These are phyloP conservation scores for Plestiodon gilberti DNA, from an alignment of 2,113 vertebrate species.

Conservation along the genomic window DNA sequence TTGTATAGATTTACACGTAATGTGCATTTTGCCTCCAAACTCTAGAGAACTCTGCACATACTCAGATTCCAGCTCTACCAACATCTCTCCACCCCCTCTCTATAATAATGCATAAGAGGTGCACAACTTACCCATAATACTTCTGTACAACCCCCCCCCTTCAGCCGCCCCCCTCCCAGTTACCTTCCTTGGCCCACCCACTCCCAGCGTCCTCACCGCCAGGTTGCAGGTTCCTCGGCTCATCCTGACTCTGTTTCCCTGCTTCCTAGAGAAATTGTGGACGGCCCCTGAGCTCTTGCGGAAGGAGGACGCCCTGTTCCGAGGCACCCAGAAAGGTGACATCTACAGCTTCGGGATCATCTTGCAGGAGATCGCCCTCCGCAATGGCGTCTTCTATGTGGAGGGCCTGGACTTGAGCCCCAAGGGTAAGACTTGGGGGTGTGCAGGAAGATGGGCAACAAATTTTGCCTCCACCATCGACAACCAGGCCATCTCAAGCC, in stretches of 20 bases:
- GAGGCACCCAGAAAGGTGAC: slow-evolving; percentile 87
- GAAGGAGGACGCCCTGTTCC: slow-evolving; percentile 58
- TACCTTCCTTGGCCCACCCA: neutral
- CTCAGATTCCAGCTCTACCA: too few relatives aligned
- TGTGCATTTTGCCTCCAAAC: too few relatives aligned
- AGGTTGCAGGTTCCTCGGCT: too few relatives aligned
- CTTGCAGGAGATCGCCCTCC: slow-evolving; percentile 90
- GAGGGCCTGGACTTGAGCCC: slow-evolving; percentile 84
- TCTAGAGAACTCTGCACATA: too few relatives aligned
- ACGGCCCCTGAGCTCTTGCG: slow-evolving; percentile 87
- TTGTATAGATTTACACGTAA: too few relatives aligned
- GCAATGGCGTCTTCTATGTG: slow-evolving; percentile 85
- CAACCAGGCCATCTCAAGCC: neutral
- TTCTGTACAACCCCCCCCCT: neutral
- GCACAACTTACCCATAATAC: neutral
- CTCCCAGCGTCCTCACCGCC: too few relatives aligned
- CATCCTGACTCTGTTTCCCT: neutral
- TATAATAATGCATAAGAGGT: too few relatives aligned
- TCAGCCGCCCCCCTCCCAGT: neutral
- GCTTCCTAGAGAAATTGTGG: slow-evolving; percentile 86
- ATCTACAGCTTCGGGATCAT: slow-evolving; percentile 93
- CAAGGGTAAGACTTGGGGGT: slow-evolving; percentile 77
- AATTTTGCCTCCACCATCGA: neutral
- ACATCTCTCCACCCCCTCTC: too few relatives aligned
- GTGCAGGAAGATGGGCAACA: fast-evolving